Percentiles rank a stretch among this genome's conserved stretches.
These are phyloP conservation scores for Bradypus variegatus DNA, from an alignment of 2,797 vertebrate species.

Conservation along the genomic window DNA sequence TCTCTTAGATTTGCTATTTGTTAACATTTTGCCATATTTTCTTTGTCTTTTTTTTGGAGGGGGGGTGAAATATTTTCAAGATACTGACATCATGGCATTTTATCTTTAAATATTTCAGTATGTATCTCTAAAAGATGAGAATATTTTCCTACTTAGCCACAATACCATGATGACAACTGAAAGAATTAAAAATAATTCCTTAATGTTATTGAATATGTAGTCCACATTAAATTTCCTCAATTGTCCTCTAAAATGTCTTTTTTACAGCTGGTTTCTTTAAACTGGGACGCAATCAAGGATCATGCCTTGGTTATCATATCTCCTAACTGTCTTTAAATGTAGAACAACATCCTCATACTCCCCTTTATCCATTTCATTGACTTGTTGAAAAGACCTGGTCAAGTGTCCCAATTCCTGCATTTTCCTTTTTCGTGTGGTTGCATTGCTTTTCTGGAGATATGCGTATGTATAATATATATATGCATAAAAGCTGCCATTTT, in stretches of 20 bases:
- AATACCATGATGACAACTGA: not conserved
- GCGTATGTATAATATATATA: no score
- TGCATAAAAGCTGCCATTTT: no score
- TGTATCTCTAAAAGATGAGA: not conserved
- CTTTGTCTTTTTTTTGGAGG: not conserved
- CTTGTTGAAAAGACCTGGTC: not conserved
- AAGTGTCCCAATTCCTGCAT: not conserved
- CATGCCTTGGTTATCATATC: not conserved
- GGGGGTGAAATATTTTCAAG: slow-evolving; percentile 27
- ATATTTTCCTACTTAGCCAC: not conserved
- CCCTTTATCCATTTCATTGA: not conserved
- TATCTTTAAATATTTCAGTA: not conserved
- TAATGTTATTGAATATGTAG: not conserved
- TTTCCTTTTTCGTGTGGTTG: not conserved
- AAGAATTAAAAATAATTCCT: not conserved
- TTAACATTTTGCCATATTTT: not conserved
- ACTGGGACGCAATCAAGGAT: not conserved
- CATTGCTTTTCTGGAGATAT: no score
- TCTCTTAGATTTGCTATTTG: not conserved
- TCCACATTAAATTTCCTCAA: not conserved
- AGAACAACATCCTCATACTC: not conserved
- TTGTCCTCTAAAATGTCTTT: not conserved
- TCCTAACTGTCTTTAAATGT: not conserved
- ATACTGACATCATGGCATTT: not conserved
- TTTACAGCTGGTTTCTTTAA: not conserved